These are phyloP conservation scores for Pseudolaguvia tuberculata DNA, from an alignment of 2,113 vertebrate genomes.

Conservation along the genomic window DNA sequence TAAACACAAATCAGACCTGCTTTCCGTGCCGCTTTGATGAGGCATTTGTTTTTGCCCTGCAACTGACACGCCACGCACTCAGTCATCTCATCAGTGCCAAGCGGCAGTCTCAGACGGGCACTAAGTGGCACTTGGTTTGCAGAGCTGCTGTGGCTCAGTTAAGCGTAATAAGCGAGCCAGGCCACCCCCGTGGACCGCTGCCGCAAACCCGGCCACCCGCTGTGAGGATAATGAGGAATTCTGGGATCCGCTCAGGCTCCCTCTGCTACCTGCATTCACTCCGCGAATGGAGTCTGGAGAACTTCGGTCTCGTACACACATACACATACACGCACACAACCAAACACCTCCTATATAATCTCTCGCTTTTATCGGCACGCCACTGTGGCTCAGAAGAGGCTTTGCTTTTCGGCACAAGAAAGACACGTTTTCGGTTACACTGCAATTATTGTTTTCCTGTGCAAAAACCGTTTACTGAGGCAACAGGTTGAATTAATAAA, in stretches of 20 bases:
- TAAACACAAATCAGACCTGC: background rate
- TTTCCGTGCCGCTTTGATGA: conserved; percentile 54
- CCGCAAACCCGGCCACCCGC: conserved; percentile 65
- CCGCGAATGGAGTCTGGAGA: conserved; percentile 70
- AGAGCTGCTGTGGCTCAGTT: conserved; percentile 73
- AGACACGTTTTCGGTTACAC: conserved; percentile 64
- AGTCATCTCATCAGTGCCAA: conserved; percentile 66
- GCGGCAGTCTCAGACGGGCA: conserved; percentile 63
- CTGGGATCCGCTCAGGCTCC: conserved; percentile 76
- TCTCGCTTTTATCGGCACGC: conserved; percentile 63
- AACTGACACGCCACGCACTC: conserved; percentile 62
- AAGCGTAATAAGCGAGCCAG: conserved; percentile 74
- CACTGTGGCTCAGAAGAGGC: conserved; percentile 59
- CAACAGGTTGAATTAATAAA: conserved; percentile 7
- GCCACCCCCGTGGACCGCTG: conserved; percentile 65
- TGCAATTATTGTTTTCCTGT: conserved; percentile 41
- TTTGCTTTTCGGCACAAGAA: conserved; percentile 57
- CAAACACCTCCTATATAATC: conserved; percentile 67
- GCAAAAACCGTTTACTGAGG: conserved; percentile 42
- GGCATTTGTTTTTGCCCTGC: conserved; percentile 61
- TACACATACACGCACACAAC: conserved; percentile 5
- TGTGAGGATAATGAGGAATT: conserved; percentile 76
- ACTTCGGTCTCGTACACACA: conserved; percentile 66
- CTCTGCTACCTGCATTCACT: conserved; percentile 71
- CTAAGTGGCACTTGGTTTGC: conserved; percentile 76